Percentiles rank a stretch among this genome's conserved stretches.
Conservation (phyloP, 1,140 invertebrate genomes). For the Caenorhabditis latens region DNA sequence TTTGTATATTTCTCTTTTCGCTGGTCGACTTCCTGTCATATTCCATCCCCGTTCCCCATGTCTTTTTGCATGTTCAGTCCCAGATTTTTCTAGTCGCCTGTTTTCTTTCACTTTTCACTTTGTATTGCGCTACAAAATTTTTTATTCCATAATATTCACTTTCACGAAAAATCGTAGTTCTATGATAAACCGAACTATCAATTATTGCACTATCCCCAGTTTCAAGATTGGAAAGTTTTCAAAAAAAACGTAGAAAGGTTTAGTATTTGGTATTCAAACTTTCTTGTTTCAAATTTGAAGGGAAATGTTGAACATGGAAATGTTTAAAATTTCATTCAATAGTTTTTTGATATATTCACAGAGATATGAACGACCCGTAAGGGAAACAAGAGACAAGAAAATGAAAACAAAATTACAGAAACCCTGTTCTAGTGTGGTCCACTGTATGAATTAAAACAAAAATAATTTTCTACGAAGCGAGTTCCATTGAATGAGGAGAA, state of each 20-base stretch:
- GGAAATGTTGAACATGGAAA: no score
- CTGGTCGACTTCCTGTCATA: constrained; percentile 39
- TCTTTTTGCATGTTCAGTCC: neutral
- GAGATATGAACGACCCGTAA: constrained; percentile 5
- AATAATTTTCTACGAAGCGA: neutral
- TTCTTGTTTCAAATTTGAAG: no score
- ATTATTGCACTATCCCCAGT: no score
- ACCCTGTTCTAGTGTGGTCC: neutral
- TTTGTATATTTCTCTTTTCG: neutral
- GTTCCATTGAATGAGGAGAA: constrained; percentile 15
- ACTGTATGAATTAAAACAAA: neutral
- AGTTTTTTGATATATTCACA: constrained; percentile 7
- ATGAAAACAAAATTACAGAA: neutral
- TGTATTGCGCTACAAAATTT: neutral
- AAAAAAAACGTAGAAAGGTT: no score
- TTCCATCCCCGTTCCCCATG: neutral
- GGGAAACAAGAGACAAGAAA: neutral
- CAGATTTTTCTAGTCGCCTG: constrained; percentile 21
- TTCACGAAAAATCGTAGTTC: no score
- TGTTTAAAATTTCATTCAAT: neutral
- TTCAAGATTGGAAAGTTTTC: no score
- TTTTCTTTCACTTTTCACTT: neutral
- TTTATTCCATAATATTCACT: no score
- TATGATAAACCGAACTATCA: no score
- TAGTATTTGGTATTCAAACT: no score